Conservation (phyloP, 2,113 vertebrate species). For the Rattus rattus region DNA sequence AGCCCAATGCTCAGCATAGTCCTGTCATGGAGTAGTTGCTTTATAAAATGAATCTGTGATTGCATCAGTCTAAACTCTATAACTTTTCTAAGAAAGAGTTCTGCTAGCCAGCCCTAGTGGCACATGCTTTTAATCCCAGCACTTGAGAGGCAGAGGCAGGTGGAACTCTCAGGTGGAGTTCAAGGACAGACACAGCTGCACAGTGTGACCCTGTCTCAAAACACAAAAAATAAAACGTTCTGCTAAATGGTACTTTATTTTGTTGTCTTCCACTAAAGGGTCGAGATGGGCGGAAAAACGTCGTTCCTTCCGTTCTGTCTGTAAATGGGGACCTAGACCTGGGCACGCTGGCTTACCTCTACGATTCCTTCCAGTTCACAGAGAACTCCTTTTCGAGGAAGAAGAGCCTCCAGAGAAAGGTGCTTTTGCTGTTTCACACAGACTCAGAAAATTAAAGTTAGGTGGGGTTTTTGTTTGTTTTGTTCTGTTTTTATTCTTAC, state of each 20-base stretch:
- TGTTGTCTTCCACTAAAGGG: constrained; percentile 86
- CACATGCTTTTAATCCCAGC: not conserved
- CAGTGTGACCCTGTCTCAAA: not conserved
- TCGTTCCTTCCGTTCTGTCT: constrained; percentile 92
- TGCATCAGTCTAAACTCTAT: not conserved
- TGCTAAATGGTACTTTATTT: constrained; percentile 38
- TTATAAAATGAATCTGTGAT: constrained; percentile 7
- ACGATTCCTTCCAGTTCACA: constrained; percentile 91
- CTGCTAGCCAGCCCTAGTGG: not conserved
- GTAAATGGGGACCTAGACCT: constrained; percentile 91
- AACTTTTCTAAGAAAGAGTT: constrained; percentile 9
- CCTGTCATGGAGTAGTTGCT: not conserved
- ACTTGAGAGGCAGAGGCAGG: no score
- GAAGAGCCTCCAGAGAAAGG: constrained; percentile 90
- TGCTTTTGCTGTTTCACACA: constrained; percentile 73
- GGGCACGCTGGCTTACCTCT: constrained; percentile 91
- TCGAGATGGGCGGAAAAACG: constrained; percentile 90
- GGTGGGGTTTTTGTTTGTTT: not conserved
- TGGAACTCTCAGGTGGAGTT: not conserved
- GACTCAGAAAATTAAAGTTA: constrained; percentile 29
- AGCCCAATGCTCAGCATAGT: not conserved
- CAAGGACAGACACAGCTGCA: not conserved
- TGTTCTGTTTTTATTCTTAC: not conserved
- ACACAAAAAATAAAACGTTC: not conserved
- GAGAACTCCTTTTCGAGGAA: constrained; percentile 88